Conservation (phyloP, 92 coral and sea anemone species). For the Actinernus sp. region DNA sequence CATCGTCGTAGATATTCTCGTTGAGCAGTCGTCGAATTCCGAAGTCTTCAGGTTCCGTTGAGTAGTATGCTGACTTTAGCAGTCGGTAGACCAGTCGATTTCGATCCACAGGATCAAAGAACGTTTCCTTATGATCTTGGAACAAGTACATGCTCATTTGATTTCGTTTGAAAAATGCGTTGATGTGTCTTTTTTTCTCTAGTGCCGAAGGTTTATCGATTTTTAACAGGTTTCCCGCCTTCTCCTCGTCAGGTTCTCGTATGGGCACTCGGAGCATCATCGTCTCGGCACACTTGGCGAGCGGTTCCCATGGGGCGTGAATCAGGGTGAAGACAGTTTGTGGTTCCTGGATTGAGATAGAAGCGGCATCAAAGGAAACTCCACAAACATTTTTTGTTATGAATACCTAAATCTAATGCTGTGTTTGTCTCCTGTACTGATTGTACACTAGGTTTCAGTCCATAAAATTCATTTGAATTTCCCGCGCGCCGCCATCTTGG, state of each 20-base stretch:
- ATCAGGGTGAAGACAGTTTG: constrained; percentile 9
- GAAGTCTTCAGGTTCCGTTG: constrained; percentile 21
- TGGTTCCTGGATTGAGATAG: no score
- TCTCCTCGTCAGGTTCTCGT: constrained; percentile 15
- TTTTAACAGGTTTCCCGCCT: constrained; percentile 2
- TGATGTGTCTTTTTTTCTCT: constrained; percentile 1
- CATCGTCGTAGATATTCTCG: constrained; percentile 34
- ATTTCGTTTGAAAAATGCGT: background rate
- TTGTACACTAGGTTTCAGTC: background rate
- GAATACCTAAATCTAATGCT: no score
- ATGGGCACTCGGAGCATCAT: constrained; percentile 67
- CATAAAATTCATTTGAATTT: no score
- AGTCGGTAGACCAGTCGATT: constrained; percentile 45
- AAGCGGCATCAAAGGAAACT: no score
- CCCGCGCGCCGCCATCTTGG: no score
- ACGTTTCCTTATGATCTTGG: constrained; percentile 7
- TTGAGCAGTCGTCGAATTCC: constrained; percentile 44
- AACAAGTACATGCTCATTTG: background rate
- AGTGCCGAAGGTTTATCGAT: constrained; percentile 18
- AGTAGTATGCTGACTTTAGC: constrained; percentile 35
- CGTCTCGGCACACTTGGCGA: constrained; percentile 54
- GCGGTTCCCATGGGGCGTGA: constrained; percentile 58
- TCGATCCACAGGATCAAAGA: constrained; percentile 47
- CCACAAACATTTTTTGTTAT: no score
- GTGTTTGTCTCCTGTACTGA: background rate